Base-by-base conservation (phyloP, 2,888 invertebrate genomes). In the Lycia hirtaria region DNA sequence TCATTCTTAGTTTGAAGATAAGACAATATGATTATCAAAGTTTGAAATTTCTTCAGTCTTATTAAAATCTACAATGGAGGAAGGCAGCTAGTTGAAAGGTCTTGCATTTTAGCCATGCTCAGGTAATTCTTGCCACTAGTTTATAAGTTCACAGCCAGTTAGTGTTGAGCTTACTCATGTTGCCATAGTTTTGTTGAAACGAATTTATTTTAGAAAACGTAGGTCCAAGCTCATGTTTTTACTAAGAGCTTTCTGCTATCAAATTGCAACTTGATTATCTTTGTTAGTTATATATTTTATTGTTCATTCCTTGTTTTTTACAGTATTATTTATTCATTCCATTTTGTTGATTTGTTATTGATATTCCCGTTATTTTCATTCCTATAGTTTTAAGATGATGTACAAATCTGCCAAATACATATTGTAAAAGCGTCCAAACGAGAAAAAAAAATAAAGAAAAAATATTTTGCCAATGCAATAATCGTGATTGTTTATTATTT, bases 111-210 rank as follows among this genome's bases (percentile, higher is more conserved):
- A 45, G 3, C 67, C 64, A 69, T 71, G 82, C 83, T 81, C 80
- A 78, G 72, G 67, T 68, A 76, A 76, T 71, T 78, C 81, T 82
- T 80, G 84, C 85, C 84, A 84, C 64, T 77, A 77, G 75, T 53
- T 56, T 22, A 51, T 65, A 62, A 65, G 64, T 60, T 56, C 10
- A 45, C 44, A 0, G 51, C 49, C 60, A 59, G 52, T 41, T 43
- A 54, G 43, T 53, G 48, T 59, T 65, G 41, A 44, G 49, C 49
- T 49, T 49, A 49, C 35, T 53, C 7, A 32, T 38, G 28, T 49
- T 49, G 47, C 40, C 55, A 49, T 49, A 6, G 33, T 47, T 45
- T 28, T 38, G 30, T 47, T 47, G 15, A 35, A 37, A 28, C 28
- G 52, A 52, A 52, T 45, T 53, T 38, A 53, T 38, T 52, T 52